Evolutionary conservation across 1,140 invertebrate species (phyloP).

Genomic region (Drosophila persimilis): DNA sequence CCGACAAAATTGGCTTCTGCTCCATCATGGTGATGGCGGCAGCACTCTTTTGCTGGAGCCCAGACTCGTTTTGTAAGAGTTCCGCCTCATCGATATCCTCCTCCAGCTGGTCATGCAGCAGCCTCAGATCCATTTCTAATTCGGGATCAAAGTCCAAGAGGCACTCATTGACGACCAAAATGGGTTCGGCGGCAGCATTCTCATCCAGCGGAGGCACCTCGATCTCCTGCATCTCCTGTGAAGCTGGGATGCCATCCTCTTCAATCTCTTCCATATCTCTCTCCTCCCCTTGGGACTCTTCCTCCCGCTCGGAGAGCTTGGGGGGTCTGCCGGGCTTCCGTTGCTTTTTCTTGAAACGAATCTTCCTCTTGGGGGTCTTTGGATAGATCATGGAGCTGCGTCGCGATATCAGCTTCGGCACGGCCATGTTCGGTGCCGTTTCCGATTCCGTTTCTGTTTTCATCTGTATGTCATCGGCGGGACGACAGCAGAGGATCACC

Average conservation of each 20-base stretch:
- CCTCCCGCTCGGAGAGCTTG: not conserved
- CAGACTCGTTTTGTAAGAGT: not conserved
- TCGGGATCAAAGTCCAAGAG: conserved; percentile 18
- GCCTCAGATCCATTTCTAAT: not conserved
- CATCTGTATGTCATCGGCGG: not conserved
- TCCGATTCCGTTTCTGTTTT: too few species aligned
- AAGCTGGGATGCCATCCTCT: not conserved
- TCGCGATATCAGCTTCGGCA: too few species aligned
- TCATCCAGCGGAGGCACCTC: conserved; percentile 16
- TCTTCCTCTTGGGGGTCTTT: conserved; percentile 1
- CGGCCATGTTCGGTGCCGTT: too few species aligned
- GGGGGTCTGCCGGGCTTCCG: not conserved
- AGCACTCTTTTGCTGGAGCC: conserved; percentile 13
- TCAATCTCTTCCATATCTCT: not conserved
- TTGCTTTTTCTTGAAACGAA: not conserved
- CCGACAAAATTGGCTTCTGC: not conserved
- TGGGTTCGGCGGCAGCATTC: conserved; percentile 5
- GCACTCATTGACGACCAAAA: conserved; percentile 56
- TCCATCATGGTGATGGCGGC: not conserved
- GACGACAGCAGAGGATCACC: conserved; percentile 23
- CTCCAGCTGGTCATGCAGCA: not conserved
- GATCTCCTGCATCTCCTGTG: not conserved
- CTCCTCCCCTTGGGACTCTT: not conserved
- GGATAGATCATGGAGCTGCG: too few species aligned
- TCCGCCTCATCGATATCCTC: conserved; percentile 1